phyloP scores from a whole-genome alignment of 2,113 vertebrate species.

The Sigmodon hispidus region DNA sequence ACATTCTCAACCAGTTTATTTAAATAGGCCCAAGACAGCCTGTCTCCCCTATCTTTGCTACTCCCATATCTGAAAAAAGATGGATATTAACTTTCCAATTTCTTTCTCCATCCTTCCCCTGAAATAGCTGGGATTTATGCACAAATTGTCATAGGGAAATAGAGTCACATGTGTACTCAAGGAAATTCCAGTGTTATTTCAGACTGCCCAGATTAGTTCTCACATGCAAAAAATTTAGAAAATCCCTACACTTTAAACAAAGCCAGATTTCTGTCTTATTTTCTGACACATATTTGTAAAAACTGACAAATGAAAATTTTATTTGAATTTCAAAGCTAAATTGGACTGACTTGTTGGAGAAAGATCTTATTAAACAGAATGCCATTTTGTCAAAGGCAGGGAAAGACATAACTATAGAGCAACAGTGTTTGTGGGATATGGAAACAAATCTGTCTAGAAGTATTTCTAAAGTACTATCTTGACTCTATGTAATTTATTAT shows the following conservation, averaged over 20 bases:
- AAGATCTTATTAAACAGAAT: background rate
- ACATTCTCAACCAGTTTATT: background rate
- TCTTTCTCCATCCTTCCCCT: background rate
- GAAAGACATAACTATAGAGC: background rate
- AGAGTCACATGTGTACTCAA: background rate
- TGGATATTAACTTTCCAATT: background rate
- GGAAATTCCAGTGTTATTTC: background rate
- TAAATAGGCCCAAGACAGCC: background rate
- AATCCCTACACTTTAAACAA: background rate
- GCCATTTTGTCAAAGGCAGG: background rate
- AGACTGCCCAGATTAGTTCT: background rate
- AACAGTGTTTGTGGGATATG: background rate
- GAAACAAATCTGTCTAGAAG: slow-evolving; percentile 19
- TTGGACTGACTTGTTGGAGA: slow-evolving; percentile 16
- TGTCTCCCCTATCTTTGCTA: background rate
- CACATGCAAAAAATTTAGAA: slow-evolving; percentile 38
- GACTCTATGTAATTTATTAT: background rate
- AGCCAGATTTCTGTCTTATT: slow-evolving; percentile 21
- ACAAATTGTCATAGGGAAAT: background rate
- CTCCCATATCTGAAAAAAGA: background rate
- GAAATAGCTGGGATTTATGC: background rate
- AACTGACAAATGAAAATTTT: background rate
- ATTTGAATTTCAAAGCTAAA: slow-evolving; percentile 44
- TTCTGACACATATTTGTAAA: slow-evolving; percentile 40
- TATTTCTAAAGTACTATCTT: background rate